phyloP scores from a whole-genome alignment of 1,140 invertebrate genomes.

The Apis florea region DNA sequence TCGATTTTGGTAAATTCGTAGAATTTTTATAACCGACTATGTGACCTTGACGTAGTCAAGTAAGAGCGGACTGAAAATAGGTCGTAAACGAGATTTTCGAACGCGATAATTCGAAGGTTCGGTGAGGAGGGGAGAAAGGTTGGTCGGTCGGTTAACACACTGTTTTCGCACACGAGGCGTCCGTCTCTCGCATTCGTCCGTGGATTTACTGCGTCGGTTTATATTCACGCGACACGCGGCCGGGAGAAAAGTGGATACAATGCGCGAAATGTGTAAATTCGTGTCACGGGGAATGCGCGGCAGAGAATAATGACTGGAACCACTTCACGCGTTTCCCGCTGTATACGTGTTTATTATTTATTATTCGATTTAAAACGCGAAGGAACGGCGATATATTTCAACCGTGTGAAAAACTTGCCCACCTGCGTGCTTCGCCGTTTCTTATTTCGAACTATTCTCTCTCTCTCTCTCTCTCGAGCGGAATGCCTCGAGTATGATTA shows the following conservation, averaged over 20 bases:
- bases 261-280: constrained; percentile 51
- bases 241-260: constrained; percentile 46
- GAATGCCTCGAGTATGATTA: background rate
- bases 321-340: constrained; percentile 25
- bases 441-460: background rate
- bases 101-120: background rate
- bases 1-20: no score
- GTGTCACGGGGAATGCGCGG: constrained; percentile 42
- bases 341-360: constrained; percentile 46
- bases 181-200: constrained; percentile 35
- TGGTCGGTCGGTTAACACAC: background rate
- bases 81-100: background rate
- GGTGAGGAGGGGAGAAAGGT: no score
- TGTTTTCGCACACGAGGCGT: background rate
- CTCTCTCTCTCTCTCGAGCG: no score
- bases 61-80: no score
- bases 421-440: background rate
- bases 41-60: no score
- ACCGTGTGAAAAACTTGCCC: background rate
- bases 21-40: no score
- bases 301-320: constrained; percentile 42
- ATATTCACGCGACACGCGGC: constrained; percentile 37
- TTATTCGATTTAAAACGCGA: constrained; percentile 44
- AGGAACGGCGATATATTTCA: constrained; percentile 22
- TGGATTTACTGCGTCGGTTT: constrained; percentile 48